Percentiles rank a stretch among this genome's conserved stretches.
These are phyloP conservation scores for Chaenodraco wilsoni DNA, from an alignment of 2,797 vertebrate genomes.

Conservation along the genomic window DNA sequence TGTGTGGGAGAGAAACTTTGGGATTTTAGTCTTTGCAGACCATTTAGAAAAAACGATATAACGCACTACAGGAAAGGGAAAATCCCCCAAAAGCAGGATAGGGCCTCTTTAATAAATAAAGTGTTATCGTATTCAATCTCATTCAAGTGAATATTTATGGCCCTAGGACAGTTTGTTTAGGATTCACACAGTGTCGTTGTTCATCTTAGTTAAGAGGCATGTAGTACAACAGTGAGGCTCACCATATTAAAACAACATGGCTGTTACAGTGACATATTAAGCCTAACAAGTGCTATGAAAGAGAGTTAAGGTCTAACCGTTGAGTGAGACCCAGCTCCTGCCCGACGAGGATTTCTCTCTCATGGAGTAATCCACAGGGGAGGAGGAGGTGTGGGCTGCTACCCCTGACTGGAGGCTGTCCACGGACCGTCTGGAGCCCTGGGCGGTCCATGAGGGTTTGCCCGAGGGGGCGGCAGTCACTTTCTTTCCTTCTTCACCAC, in stretches of 20 bases:
- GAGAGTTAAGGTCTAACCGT: conserved; percentile 67
- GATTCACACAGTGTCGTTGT: not conserved
- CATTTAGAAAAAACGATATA: no score
- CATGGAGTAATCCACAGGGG: conserved; percentile 87
- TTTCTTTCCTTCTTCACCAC: conserved; percentile 82
- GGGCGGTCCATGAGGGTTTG: conserved; percentile 67
- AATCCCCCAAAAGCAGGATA: no score
- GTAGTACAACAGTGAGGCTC: not conserved
- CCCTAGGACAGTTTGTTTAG: not conserved
- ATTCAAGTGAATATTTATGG: not conserved
- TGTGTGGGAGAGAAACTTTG: no score
- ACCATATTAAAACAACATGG: not conserved
- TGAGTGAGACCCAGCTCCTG: conserved; percentile 69
- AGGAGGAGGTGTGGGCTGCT: conserved; percentile 56
- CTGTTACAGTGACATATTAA: not conserved
- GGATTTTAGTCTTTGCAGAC: no score
- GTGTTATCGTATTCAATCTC: no score
- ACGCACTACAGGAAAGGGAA: no score
- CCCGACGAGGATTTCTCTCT: conserved; percentile 83
- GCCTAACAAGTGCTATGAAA: not conserved
- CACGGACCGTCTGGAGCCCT: conserved; percentile 74
- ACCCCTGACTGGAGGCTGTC: conserved; percentile 69
- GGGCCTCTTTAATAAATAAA: no score
- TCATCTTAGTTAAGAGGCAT: not conserved
- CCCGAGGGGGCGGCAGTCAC: conserved; percentile 56